Percentiles rank a stretch among this genome's conserved stretches.
Evolutionary conservation across 2,888 invertebrate species (phyloP).

Genomic region (Tridacna crocea): DNA sequence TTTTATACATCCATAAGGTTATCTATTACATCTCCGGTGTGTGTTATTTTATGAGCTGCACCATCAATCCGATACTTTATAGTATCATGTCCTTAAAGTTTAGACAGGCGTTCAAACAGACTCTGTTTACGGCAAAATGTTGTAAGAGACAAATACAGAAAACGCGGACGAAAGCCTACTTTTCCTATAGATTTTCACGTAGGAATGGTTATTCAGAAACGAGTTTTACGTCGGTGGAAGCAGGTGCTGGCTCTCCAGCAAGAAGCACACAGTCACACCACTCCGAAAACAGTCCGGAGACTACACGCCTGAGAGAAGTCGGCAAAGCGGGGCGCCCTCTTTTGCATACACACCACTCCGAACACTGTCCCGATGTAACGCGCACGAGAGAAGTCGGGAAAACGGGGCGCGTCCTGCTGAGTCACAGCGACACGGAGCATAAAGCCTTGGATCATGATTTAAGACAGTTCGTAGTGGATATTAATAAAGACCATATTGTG

Average conservation of each 20-base stretch:
- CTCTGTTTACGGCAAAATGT: constrained; percentile 72
- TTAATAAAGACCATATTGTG: not conserved
- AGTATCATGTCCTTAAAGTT: constrained; percentile 98
- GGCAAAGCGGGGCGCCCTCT: constrained; percentile 1
- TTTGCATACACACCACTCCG: not conserved
- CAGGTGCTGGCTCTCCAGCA: constrained; percentile 38
- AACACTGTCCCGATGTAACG: not conserved
- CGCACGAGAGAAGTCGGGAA: not conserved
- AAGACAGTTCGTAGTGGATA: not conserved
- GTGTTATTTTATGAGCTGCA: constrained; percentile 95
- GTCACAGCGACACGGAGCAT: not conserved
- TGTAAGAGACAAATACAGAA: constrained; percentile 47
- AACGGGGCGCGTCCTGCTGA: constrained; percentile 3
- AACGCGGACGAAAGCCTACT: constrained; percentile 52
- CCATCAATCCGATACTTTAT: constrained; percentile 96
- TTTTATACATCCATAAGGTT: constrained; percentile 88
- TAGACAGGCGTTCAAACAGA: constrained; percentile 94
- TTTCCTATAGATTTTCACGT: constrained; percentile 70
- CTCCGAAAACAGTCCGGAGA: not conserved
- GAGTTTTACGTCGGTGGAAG: constrained; percentile 69
- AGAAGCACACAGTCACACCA: constrained; percentile 33
- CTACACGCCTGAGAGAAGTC: constrained; percentile 8
- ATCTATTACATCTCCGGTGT: constrained; percentile 94
- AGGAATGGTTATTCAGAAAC: constrained; percentile 72
- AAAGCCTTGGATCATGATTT: not conserved